phyloP scores from a whole-genome alignment of 2,113 vertebrate genomes.

The Echinops telfairi region DNA sequence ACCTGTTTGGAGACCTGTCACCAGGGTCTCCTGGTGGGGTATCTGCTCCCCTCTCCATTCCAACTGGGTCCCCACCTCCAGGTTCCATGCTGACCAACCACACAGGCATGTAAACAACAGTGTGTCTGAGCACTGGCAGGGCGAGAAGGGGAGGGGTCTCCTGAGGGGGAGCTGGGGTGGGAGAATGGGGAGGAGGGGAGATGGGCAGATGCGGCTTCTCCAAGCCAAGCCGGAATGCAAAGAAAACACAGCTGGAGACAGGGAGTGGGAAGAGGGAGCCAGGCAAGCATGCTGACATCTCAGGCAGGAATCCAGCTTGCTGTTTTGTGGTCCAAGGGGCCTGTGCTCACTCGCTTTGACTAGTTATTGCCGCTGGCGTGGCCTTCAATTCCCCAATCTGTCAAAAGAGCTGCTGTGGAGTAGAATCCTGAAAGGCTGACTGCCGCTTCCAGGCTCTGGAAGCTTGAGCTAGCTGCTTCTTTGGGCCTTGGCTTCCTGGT shows the following conservation, averaged over 20 bases:
- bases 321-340: not conserved
- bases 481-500: not conserved
- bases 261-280: not conserved
- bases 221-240: conserved; percentile 72
- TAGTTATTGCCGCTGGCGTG: not conserved
- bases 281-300: not conserved
- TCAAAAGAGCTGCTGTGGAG: not conserved
- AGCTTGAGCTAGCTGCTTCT: not conserved
- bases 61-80: not conserved
- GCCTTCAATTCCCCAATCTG: conserved; percentile 22
- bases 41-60: not conserved
- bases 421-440: not conserved
- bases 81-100: not conserved
- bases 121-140: not conserved
- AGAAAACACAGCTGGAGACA: conserved; percentile 70
- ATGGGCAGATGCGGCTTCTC: conserved; percentile 66
- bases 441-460: not conserved
- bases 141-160: not conserved
- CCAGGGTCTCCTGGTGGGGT: not conserved
- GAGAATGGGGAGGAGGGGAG: not conserved
- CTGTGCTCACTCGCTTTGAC: conserved; percentile 14
- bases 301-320: conserved; percentile 59
- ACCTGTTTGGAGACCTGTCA: not conserved
- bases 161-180: not conserved
- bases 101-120: not conserved